Conservation (phyloP, 2,888 invertebrate species). For the Aporophyla lueneburgensis region DNA sequence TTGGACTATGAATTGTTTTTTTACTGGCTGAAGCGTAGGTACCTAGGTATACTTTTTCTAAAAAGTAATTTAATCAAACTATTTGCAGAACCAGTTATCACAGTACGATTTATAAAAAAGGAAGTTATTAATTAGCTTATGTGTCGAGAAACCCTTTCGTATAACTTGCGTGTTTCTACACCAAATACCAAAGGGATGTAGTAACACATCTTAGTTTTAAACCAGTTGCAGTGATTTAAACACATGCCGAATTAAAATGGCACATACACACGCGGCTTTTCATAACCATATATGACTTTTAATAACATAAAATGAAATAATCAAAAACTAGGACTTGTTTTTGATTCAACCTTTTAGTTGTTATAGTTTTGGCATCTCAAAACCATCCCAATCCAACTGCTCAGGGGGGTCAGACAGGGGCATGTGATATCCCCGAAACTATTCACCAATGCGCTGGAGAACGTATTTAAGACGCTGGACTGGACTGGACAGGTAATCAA, state of each 20-base stretch:
- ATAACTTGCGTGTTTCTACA: slow-evolving; percentile 2
- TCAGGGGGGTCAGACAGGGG: too few species aligned
- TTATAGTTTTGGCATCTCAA: background rate
- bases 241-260: background rate
- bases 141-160: background rate
- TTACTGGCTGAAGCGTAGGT: background rate
- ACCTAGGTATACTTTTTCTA: background rate
- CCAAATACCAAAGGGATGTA: background rate
- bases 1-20: background rate
- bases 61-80: background rate
- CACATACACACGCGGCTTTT: background rate
- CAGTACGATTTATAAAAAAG: background rate
- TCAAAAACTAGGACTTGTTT: background rate
- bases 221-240: background rate
- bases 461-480: too few species aligned
- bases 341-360: background rate
- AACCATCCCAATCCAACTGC: too few species aligned
- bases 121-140: background rate
- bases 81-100: background rate
- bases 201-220: background rate
- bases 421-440: too few species aligned
- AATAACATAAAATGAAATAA: background rate
- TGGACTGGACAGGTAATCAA: too few species aligned
- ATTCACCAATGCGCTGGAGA: too few species aligned
- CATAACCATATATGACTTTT: background rate